These are phyloP conservation scores for Musca domestica DNA, from an alignment of 1,140 invertebrate species.

Conservation along the genomic window DNA sequence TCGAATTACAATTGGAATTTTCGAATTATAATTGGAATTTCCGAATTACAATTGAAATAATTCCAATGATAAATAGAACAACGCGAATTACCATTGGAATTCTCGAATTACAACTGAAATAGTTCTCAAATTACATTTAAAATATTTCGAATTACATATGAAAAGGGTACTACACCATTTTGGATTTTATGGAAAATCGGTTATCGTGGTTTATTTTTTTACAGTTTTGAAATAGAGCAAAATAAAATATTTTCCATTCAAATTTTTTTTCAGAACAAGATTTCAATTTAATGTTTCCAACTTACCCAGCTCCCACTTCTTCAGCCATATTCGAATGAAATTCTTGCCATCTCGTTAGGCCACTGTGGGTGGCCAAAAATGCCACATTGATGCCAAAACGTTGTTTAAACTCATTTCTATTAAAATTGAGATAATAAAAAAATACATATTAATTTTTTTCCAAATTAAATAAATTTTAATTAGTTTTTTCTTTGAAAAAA, in stretches of 20 bases:
- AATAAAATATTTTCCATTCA: not conserved
- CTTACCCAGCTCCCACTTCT: slow-evolving; percentile 44
- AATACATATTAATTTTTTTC: not conserved
- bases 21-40: too few relatives aligned
- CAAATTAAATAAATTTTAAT: not conserved
- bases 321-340: slow-evolving; percentile 57
- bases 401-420: slow-evolving; percentile 75
- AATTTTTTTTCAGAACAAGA: not conserved
- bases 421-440: slow-evolving; percentile 31
- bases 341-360: slow-evolving; percentile 83
- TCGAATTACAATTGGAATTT: too few relatives aligned
- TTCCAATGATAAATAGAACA: too few relatives aligned
- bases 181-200: too few relatives aligned
- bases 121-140: too few relatives aligned
- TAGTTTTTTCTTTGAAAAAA: not conserved
- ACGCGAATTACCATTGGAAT: too few relatives aligned
- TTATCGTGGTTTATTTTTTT: too few relatives aligned
- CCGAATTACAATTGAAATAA: too few relatives aligned
- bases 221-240: too few relatives aligned
- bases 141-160: too few relatives aligned
- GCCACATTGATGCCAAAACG: slow-evolving; percentile 79
- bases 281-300: not conserved
- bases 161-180: too few relatives aligned
- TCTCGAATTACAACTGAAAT: too few relatives aligned
- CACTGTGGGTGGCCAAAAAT: slow-evolving; percentile 86